Base-by-base conservation (phyloP, 2,113 vertebrate genomes). In the Polypterus bichir region DNA sequence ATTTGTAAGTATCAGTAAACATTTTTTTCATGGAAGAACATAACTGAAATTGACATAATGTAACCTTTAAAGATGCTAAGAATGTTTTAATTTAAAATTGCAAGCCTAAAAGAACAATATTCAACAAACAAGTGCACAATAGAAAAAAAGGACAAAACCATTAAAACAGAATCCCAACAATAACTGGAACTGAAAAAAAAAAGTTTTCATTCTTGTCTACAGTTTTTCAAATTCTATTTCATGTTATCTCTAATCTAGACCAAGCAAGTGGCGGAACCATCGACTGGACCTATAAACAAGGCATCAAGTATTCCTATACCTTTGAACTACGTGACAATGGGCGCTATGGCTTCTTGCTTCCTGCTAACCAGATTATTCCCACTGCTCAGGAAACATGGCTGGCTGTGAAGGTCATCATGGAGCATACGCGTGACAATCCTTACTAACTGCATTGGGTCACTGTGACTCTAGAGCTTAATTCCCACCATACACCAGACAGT, bases 291-390 rank as follows among this genome's bases (percentile, higher is more conserved):
- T 98, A 98, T 65, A 56, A 81, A 7, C 80, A 88, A 54, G 94
- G 91, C 54, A 91, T 98, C 60, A 97, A 94, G 64, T 97, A 96
- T 60, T 94, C 96, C 44, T 98, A 81, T 74, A 90, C 89, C 53
- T 97, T 98, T 0, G 94, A 98, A 82, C 84, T 98, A 73, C 74
- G 96, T 56, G 96, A 98, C 69, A 94, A 87, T 0, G 94, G 96
- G 4, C 58, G 52, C 3, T 87, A 91, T 0, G 94, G 96, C 0
- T 98, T 98, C 83, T 62, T 93, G 46, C 83, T 98, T 47, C 96
- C 96, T 0, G 91, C 94, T 75, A 84, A 60, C 0, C 83, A 97
- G 81, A 98, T 98, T 69, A 1, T 97, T 5, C 92, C 94, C 1
- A 91, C 90, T 0, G 94, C 96, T 1, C 0, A 68, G 66, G 96